Conservation (phyloP, 2,888 invertebrate species). For the Lepas anatifera region DNA sequence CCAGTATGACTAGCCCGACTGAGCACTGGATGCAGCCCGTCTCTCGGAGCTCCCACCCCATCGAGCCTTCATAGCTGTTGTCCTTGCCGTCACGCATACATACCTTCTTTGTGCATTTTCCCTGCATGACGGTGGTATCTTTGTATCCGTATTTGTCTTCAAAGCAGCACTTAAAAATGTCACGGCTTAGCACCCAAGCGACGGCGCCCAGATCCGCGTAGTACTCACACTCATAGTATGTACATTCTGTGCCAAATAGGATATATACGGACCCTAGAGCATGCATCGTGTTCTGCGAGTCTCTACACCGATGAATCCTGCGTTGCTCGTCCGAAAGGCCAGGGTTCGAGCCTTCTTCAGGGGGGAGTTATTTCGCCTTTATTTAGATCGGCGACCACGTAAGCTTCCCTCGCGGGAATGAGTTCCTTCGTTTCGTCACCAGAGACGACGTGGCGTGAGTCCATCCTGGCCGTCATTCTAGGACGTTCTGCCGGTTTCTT, state of each 20-base stretch:
- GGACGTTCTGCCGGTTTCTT: no score
- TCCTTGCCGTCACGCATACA: neutral
- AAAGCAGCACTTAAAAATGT: slow-evolving; percentile 12
- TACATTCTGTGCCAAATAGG: neutral
- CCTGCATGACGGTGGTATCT: neutral
- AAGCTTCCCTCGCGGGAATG: neutral
- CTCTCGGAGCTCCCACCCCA: neutral
- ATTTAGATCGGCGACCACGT: neutral
- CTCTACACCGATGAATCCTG: neutral
- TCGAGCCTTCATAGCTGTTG: neutral
- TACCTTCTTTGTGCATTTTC: neutral
- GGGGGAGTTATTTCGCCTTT: neutral
- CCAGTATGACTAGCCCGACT: neutral
- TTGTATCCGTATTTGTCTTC: neutral
- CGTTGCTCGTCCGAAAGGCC: neutral
- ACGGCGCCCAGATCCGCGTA: neutral
- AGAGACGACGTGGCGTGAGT: neutral
- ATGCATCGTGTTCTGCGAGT: neutral
- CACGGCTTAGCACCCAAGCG: neutral
- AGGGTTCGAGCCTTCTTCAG: neutral
- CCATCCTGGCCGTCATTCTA: slow-evolving; percentile 5
- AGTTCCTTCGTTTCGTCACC: neutral
- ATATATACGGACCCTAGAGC: neutral
- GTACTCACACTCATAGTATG: slow-evolving; percentile 7
- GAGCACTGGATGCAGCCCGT: neutral